Conservation (phyloP, 2,888 invertebrate species). For the Nudaria mundana region DNA sequence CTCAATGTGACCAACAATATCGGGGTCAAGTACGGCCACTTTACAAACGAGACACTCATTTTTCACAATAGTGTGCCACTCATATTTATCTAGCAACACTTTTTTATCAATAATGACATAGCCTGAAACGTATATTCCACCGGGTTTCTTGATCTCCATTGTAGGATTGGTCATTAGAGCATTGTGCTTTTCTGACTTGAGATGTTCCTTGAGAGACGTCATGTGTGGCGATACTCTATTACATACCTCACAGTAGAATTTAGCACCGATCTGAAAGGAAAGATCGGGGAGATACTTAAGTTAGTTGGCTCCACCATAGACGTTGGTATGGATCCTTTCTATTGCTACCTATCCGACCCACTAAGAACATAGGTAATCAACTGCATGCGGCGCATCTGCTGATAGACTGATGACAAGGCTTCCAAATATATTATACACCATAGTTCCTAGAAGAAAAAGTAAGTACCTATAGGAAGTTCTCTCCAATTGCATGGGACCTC, state of each 20-base stretch:
- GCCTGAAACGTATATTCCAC: conserved; percentile 26
- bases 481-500: too few species aligned
- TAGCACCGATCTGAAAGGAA: conserved; percentile 41
- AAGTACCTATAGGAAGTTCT: too few species aligned
- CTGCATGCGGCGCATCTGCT: too few species aligned
- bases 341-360: not conserved
- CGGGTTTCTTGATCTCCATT: conserved; percentile 12
- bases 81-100: conserved; percentile 30
- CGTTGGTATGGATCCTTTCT: not conserved
- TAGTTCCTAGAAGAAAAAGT: too few species aligned
- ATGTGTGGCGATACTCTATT: conserved; percentile 34
- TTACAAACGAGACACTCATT: conserved; percentile 46
- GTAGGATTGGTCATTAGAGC: conserved; percentile 32
- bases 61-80: conserved; percentile 51
- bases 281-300: not conserved
- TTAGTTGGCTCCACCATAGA: not conserved
- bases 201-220: conserved; percentile 33
- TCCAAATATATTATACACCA: too few species aligned
- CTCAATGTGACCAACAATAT: conserved; percentile 37
- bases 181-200: conserved; percentile 37
- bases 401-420: too few species aligned
- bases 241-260: conserved; percentile 54
- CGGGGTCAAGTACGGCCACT: conserved; percentile 16
- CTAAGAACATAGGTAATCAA: too few species aligned
- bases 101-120: conserved; percentile 37